phyloP scores from a whole-genome alignment of 2,113 vertebrate genomes.

The Suricata suricatta region DNA sequence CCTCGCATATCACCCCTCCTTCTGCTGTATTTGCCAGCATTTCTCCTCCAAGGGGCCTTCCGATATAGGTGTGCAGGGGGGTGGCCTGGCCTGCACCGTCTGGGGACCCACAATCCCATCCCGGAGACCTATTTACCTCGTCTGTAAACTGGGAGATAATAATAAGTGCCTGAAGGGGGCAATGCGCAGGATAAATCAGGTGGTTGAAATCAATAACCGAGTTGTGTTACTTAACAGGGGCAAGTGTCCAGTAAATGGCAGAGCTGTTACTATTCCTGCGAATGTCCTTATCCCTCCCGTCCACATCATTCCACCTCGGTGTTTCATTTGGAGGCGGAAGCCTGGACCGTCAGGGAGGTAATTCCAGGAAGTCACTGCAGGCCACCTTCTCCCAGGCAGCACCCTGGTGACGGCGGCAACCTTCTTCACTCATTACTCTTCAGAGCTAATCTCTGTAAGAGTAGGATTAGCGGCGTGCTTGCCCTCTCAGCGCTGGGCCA shows the following conservation, averaged over 20 bases:
- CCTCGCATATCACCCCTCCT: neutral
- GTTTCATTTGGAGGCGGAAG: neutral
- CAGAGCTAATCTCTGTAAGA: conserved; percentile 58
- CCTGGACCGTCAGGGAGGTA: neutral
- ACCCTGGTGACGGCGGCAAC: neutral
- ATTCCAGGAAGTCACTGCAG: accelerated
- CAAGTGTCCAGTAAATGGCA: neutral
- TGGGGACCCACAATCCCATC: neutral
- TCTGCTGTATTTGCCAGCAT: neutral
- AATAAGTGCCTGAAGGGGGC: neutral
- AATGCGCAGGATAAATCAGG: neutral
- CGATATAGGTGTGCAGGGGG: neutral
- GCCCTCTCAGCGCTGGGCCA: conserved; percentile 58
- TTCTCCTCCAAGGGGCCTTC: neutral
- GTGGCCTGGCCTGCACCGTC: neutral
- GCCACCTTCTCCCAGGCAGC: neutral
- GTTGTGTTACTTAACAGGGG: neutral
- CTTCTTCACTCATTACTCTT: neutral
- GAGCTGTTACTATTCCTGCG: neutral
- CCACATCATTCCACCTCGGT: neutral
- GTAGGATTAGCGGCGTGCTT: conserved; percentile 41
- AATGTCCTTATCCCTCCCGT: neutral
- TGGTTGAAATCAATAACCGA: neutral
- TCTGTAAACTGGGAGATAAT: neutral
- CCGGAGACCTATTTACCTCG: neutral